Conservation (phyloP, 2,797 vertebrate genomes). For the Myotis myotis region DNA sequence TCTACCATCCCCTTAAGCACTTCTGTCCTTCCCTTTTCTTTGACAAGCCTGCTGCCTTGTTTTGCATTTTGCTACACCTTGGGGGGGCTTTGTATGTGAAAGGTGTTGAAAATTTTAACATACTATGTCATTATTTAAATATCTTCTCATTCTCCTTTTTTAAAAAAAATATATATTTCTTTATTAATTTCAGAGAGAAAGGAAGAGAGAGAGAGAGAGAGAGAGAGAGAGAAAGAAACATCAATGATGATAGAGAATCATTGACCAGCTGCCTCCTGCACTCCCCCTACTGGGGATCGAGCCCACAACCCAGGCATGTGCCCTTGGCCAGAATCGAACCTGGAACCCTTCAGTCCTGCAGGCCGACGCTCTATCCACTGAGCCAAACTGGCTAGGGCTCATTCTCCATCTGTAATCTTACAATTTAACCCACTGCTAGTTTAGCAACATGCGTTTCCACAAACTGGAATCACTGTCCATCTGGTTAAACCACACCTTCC, state of each 20-base stretch:
- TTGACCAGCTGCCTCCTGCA: too few relatives aligned
- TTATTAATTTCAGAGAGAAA: too few relatives aligned
- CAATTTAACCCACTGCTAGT: neutral
- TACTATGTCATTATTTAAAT: neutral
- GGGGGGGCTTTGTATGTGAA: neutral
- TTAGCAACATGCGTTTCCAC: neutral
- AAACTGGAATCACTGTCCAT: neutral
- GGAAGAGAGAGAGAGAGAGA: too few relatives aligned
- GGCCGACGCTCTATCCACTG: too few relatives aligned
- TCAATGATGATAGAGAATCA: too few relatives aligned
- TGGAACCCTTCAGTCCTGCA: too few relatives aligned
- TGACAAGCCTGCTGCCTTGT: neutral
- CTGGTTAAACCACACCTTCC: too few relatives aligned
- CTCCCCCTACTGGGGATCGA: too few relatives aligned
- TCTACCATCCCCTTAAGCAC: neutral
- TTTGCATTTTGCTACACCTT: neutral
- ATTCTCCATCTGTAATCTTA: neutral
- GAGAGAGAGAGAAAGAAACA: too few relatives aligned
- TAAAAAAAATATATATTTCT: too few relatives aligned
- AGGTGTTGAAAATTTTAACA: neutral
- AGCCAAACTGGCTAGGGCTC: neutral
- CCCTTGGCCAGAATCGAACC: too few relatives aligned
- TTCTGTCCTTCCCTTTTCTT: neutral
- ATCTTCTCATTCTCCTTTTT: neutral
- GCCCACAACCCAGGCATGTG: too few relatives aligned